These are phyloP conservation scores for Erythrocercus mccallii DNA, from an alignment of 2,113 vertebrate genomes.

Conservation along the genomic window DNA sequence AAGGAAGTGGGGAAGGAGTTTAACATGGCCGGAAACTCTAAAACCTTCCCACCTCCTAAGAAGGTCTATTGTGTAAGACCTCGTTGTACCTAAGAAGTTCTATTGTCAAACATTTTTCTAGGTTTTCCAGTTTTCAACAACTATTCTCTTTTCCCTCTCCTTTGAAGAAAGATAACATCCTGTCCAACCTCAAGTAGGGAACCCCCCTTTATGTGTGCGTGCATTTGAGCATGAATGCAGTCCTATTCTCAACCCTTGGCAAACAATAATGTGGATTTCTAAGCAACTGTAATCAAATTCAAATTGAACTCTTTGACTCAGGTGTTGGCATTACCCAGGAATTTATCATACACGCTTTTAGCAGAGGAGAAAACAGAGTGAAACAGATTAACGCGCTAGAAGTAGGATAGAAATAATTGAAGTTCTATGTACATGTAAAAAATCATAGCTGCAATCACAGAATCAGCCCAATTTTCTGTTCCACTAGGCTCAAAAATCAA, in stretches of 20 bases:
- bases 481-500: background rate
- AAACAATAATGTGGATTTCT: background rate
- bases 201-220: background rate
- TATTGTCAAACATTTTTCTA: slow-evolving; percentile 33
- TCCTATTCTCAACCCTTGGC: background rate
- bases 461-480: background rate
- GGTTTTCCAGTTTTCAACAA: slow-evolving; percentile 33
- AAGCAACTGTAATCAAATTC: background rate
- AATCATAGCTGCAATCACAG: background rate
- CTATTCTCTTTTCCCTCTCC: slow-evolving; percentile 10
- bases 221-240: background rate
- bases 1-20: background rate
- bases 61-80: background rate
- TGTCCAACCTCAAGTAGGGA: background rate
- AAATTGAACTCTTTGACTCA: background rate
- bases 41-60: background rate
- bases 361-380: background rate
- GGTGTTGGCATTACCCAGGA: background rate
- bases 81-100: background rate
- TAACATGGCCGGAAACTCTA: background rate
- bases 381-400: too few species aligned
- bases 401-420: background rate
- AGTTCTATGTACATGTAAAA: background rate
- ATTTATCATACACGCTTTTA: background rate
- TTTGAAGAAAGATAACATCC: slow-evolving; percentile 52